Base-by-base conservation (phyloP, 2,888 invertebrate genomes). In the Drosophila trichaetosa region DNA sequence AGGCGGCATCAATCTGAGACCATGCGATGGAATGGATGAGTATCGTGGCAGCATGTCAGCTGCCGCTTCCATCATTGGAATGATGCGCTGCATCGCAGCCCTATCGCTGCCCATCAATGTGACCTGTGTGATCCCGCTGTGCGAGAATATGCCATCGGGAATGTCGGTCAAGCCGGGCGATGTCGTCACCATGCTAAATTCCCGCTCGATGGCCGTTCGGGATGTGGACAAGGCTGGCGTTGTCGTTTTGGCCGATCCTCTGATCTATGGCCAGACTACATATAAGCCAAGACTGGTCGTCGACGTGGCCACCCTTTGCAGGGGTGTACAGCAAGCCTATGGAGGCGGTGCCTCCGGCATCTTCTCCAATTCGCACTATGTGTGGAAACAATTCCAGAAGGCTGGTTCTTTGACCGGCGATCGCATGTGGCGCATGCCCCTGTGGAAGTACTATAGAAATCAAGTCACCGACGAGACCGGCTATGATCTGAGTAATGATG, bases 181-280 rank as follows among this genome's bases (percentile, higher is more conserved):
- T 76, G 92, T 94, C 0, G 91, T 94, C 13, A 93, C 92, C 8
- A 81, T 93, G 54, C 84, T 94, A 79, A 95, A 94, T 91, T 95
- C 95, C 3, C 75, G 94, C 63, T 92, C 95, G 89, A 73, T 93
- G 74, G 91, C 92, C 2, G 86, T 93, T 16, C 86, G 92, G 1
- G 95, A 92, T 94, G 95, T 92, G 1, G 96, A 97, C 82, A 95
- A 96, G 42, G 97, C 97, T 73, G 97, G 97, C 0, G 94, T 97
- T n/a, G 94, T 98, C 8, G 94, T 96, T 11, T 93, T 98, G 79
- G 96, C 97, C 1, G 98, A 98, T 93, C 96, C 97, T 18, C 92
- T 98, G 53, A 94, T 95, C 48, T 97, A 97, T 92, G 96, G 97
- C 2, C 95, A 96, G 77, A 95, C 95, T 93, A 94, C 78, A 91